These are phyloP conservation scores for Ormyrus rosae DNA, from an alignment of 2,888 invertebrate species.

Conservation along the genomic window DNA sequence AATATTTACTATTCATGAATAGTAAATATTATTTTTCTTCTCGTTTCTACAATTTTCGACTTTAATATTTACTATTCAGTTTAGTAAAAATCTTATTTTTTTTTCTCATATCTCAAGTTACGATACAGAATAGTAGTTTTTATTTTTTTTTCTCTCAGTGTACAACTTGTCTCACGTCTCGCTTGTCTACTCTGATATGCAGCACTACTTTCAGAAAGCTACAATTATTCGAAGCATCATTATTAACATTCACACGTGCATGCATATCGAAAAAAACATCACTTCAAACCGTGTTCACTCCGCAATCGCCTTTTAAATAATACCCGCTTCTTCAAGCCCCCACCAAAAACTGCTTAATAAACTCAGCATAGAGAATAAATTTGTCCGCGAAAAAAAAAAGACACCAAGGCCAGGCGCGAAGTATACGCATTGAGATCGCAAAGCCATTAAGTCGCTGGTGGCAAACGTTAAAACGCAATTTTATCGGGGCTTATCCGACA, in stretches of 20 bases:
- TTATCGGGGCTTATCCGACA: conserved; percentile 32
- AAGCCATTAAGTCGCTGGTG: conserved; percentile 35
- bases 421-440: conserved; percentile 21
- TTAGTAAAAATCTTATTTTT: too few relatives aligned
- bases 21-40: too few relatives aligned
- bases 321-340: conserved; percentile 14
- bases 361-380: not conserved
- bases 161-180: conserved; percentile 10
- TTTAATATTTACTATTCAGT: too few relatives aligned
- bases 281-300: not conserved
- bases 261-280: not conserved
- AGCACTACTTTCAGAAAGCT: too few relatives aligned
- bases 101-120: too few relatives aligned
- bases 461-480: conserved; percentile 34
- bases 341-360: conserved; percentile 9
- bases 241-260: not conserved
- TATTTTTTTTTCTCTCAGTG: too few relatives aligned
- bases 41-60: too few relatives aligned
- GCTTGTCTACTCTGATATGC: not conserved
- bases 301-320: conserved; percentile 18
- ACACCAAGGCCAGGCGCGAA: not conserved
- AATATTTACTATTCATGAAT: too few relatives aligned
- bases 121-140: too few relatives aligned
- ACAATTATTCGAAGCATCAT: too few relatives aligned
- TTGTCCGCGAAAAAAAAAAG: too few relatives aligned